Evolutionary conservation across 2,797 vertebrate genomes (phyloP).

Genomic region (Semaprochilodus insignis): DNA sequence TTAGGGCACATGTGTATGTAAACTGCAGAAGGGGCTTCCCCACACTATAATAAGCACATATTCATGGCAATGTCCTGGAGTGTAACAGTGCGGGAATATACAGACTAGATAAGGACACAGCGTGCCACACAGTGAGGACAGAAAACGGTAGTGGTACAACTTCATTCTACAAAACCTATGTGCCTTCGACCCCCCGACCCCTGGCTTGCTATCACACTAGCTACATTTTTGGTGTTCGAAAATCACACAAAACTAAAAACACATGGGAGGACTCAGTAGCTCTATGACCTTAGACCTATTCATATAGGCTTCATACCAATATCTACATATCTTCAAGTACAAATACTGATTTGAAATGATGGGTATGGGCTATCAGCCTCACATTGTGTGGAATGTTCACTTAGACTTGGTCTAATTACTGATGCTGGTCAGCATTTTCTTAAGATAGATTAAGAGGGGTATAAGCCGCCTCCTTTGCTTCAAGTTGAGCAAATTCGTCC

Average conservation of each 20-base stretch:
- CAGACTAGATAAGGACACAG: conserved; percentile 84
- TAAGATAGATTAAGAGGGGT: conserved; percentile 41
- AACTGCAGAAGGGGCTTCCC: conserved; percentile 29
- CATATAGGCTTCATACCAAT: conserved; percentile 75
- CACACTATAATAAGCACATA: conserved; percentile 32
- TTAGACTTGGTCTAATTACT: conserved; percentile 45
- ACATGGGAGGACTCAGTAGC: conserved; percentile 71
- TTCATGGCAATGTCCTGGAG: conserved; percentile 66
- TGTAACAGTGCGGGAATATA: conserved; percentile 89
- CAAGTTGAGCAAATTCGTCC: conserved; percentile 46
- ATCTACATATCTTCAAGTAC: conserved; percentile 82
- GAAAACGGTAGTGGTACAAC: conserved; percentile 5
- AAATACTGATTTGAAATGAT: conserved; percentile 53
- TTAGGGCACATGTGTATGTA: conserved; percentile 32
- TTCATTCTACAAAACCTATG: conserved; percentile 16
- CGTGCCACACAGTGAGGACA: conserved; percentile 29
- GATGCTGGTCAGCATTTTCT: conserved; percentile 46
- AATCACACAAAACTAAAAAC: conserved; percentile 34
- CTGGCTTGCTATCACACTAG: conserved; percentile 39
- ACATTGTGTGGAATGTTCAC: conserved; percentile 41
- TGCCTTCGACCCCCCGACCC: not conserved
- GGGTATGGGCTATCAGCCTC: conserved; percentile 46
- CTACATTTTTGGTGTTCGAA: conserved; percentile 32
- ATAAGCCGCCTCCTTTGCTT: conserved; percentile 36
- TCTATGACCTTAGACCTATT: conserved; percentile 47